These are phyloP conservation scores for Nemoura dubitans DNA, from an alignment of 2,888 invertebrate genomes.

Conservation along the genomic window DNA sequence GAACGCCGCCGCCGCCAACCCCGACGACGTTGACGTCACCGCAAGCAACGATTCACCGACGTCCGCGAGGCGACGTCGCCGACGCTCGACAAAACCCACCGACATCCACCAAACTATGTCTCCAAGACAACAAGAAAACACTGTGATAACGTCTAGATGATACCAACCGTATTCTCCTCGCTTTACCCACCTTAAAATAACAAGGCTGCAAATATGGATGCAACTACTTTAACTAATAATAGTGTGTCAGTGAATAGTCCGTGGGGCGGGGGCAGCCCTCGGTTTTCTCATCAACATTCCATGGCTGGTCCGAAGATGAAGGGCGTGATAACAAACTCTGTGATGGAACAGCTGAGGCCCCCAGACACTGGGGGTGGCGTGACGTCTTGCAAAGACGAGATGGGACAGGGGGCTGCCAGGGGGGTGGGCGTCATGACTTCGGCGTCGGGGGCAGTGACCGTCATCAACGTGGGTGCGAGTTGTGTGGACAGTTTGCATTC, in stretches of 20 bases:
- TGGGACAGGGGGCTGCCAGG: constrained; percentile 9
- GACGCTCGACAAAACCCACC: constrained; percentile 19
- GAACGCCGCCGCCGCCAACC: constrained; percentile 14
- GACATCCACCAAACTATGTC: background rate
- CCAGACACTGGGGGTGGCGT: constrained; percentile 42
- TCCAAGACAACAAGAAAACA: constrained; percentile 7
- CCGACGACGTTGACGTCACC: constrained; percentile 20
- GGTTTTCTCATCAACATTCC: constrained; percentile 45
- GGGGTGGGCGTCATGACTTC: constrained; percentile 23
- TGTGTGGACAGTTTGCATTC: constrained; percentile 31
- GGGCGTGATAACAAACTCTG: constrained; percentile 43
- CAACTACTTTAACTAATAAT: constrained; percentile 35
- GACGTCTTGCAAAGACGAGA: constrained; percentile 31
- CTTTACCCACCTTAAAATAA: constrained; percentile 43
- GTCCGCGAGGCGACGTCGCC: background rate
- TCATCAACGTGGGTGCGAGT: constrained; percentile 48
- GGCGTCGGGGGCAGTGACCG: constrained; percentile 53
- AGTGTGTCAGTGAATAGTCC: constrained; percentile 47
- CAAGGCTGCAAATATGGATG: constrained; percentile 33
- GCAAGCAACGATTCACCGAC: background rate
- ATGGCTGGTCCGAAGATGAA: constrained; percentile 36
- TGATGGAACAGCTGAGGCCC: constrained; percentile 45
- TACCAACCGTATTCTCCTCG: constrained; percentile 34
- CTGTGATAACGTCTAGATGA: constrained; percentile 46
- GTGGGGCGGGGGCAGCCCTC: constrained; percentile 41